These are phyloP conservation scores for Dendrolimus pini DNA, from an alignment of 2,888 invertebrate genomes.

Conservation along the genomic window DNA sequence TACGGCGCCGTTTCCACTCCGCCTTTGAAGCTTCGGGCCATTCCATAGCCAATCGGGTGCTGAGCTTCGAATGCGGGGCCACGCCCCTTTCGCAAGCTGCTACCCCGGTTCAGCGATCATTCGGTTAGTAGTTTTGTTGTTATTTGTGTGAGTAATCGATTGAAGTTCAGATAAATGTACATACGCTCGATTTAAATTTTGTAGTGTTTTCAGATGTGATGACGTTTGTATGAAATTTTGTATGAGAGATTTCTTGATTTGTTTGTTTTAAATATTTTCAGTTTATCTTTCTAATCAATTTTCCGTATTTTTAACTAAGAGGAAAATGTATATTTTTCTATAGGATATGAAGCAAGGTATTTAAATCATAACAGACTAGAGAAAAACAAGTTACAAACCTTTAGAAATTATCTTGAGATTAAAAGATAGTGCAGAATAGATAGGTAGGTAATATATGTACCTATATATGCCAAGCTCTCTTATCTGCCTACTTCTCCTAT, in stretches of 20 bases:
- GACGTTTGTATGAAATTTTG: not conserved
- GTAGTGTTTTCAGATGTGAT: not conserved
- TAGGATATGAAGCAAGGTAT: too few relatives aligned
- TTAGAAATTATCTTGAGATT: too few relatives aligned
- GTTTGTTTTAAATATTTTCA: not conserved
- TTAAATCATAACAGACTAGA: too few relatives aligned
- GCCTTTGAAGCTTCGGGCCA: slow-evolving; percentile 41
- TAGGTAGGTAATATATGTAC: too few relatives aligned
- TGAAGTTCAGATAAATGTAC: slow-evolving; percentile 18
- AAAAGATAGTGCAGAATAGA: too few relatives aligned
- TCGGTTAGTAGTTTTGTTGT: slow-evolving; percentile 30
- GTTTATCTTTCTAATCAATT: not conserved
- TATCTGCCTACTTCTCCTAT: too few relatives aligned
- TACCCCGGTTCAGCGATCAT: slow-evolving; percentile 18
- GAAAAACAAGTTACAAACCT: too few relatives aligned
- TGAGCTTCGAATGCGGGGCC: slow-evolving; percentile 58
- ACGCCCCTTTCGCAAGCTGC: slow-evolving; percentile 39
- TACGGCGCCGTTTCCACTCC: slow-evolving; percentile 35
- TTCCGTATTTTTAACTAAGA: too few relatives aligned
- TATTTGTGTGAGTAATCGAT: slow-evolving; percentile 30
- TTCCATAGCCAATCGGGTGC: slow-evolving; percentile 34
- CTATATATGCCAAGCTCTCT: too few relatives aligned
- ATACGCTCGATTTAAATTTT: not conserved
- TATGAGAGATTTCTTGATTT: not conserved
- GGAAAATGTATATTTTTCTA: too few relatives aligned